These are phyloP conservation scores for Plecotus auritus DNA, from an alignment of 2,113 vertebrate species.

Conservation along the genomic window DNA sequence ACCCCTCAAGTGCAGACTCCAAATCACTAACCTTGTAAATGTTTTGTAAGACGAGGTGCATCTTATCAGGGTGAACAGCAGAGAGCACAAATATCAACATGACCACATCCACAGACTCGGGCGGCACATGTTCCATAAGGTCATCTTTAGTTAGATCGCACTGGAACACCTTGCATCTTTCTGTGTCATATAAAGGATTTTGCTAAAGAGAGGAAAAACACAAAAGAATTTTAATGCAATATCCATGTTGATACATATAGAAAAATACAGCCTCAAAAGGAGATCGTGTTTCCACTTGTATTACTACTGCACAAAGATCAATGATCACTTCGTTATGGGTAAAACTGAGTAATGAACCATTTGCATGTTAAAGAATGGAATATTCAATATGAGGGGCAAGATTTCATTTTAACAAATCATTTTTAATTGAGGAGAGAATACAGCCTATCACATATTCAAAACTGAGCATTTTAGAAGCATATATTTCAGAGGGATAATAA, in stretches of 20 bases:
- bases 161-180: slow-evolving; percentile 92
- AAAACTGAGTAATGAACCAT: neutral
- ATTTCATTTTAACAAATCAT: neutral
- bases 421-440: neutral
- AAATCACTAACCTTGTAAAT: slow-evolving; percentile 85
- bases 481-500: neutral
- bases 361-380: neutral
- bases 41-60: slow-evolving; percentile 89
- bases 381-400: neutral
- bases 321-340: neutral
- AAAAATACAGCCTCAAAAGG: neutral
- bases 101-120: slow-evolving; percentile 87
- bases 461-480: neutral
- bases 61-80: slow-evolving; percentile 95
- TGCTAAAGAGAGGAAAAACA: slow-evolving; percentile 79
- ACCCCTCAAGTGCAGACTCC: neutral
- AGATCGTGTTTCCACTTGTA: neutral
- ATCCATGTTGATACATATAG: neutral
- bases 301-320: neutral
- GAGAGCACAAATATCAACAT: slow-evolving; percentile 96
- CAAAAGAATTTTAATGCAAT: neutral
- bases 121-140: slow-evolving; percentile 84
- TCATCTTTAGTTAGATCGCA: slow-evolving; percentile 95
- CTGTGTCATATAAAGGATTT: slow-evolving; percentile 86
- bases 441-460: neutral